phyloP scores from a whole-genome alignment of 2,797 vertebrate genomes.

The Microctenopoma steveboyesi region DNA sequence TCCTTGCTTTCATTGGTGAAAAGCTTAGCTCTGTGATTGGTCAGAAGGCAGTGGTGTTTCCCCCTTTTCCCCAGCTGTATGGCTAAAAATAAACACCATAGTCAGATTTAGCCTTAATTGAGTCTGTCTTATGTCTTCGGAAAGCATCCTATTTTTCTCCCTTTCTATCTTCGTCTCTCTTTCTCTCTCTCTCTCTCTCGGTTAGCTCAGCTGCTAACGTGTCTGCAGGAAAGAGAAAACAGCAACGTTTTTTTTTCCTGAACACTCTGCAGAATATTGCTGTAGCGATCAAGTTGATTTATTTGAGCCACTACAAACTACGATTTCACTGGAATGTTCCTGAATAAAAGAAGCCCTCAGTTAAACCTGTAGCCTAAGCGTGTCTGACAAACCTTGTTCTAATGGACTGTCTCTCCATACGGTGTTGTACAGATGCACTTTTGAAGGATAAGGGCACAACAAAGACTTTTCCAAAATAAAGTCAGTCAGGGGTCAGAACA shows the following conservation, averaged over 20 bases:
- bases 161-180: slow-evolving; percentile 12
- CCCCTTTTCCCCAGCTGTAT: slow-evolving; percentile 60
- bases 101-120: slow-evolving; percentile 68
- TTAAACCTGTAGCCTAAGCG: slow-evolving; percentile 48
- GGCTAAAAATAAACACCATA: slow-evolving; percentile 71
- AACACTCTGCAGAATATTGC: slow-evolving; percentile 21
- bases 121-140: slow-evolving; percentile 51
- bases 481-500: slow-evolving; percentile 45
- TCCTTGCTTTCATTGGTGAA: slow-evolving; percentile 61
- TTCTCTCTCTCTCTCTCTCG: slow-evolving; percentile 9
- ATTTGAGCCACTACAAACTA: slow-evolving; percentile 25
- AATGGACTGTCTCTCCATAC: slow-evolving; percentile 28
- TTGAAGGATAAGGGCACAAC: slow-evolving; percentile 47
- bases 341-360: slow-evolving; percentile 14
- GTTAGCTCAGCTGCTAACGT: slow-evolving; percentile 21
- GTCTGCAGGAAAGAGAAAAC: slow-evolving; percentile 27
- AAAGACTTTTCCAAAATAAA: slow-evolving; percentile 34
- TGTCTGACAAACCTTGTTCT: slow-evolving; percentile 17
- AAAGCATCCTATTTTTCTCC: slow-evolving; percentile 30
- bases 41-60: slow-evolving; percentile 61
- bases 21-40: slow-evolving; percentile 63
- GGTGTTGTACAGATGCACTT: slow-evolving; percentile 33
- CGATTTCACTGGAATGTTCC: slow-evolving; percentile 6
- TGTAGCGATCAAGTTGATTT: slow-evolving; percentile 13
- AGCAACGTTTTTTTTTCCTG: slow-evolving; percentile 20